Percentiles rank a stretch among this genome's conserved stretches.
phyloP scores from a whole-genome alignment of 2,888 invertebrate species.

The Drosophila cyrtoloma region DNA sequence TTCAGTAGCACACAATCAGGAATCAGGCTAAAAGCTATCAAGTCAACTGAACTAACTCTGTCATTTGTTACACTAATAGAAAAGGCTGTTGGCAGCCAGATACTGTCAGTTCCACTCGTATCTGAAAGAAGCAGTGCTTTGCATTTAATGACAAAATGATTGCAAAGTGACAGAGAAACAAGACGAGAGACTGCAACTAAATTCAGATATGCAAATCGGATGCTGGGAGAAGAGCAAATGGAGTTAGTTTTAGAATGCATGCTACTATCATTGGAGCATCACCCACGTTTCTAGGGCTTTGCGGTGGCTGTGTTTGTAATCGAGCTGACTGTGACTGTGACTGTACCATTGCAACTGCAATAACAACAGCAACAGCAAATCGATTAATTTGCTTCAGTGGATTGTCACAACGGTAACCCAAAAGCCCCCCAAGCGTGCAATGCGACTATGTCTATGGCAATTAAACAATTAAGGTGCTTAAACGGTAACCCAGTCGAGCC shows the following conservation, averaged over 20 bases:
- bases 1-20: slow-evolving; percentile 2
- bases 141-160: slow-evolving; percentile 60
- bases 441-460: slow-evolving; percentile 65
- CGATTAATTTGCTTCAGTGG: slow-evolving; percentile 73
- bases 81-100: slow-evolving; percentile 3
- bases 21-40: slow-evolving; percentile 2
- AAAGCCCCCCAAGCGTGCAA: slow-evolving; percentile 57
- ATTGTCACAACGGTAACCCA: slow-evolving; percentile 66
- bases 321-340: slow-evolving; percentile 16
- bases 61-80: slow-evolving; percentile 38
- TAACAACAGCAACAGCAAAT: slow-evolving; percentile 55
- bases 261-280: background rate
- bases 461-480: slow-evolving; percentile 80
- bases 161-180: slow-evolving; percentile 53
- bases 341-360: slow-evolving; percentile 18
- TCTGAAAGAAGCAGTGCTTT: slow-evolving; percentile 36
- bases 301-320: slow-evolving; percentile 40
- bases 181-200: slow-evolving; percentile 7
- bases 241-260: slow-evolving; percentile 8
- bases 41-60: slow-evolving; percentile 10
- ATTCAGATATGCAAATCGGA: slow-evolving; percentile 27
- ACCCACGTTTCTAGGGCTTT: slow-evolving; percentile 40
- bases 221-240: slow-evolving; percentile 6
- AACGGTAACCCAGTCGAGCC: slow-evolving; percentile 66
- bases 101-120: slow-evolving; percentile 13